A percentile compares a stretch with the other conserved stretches of the same genome.
These are phyloP conservation scores for Megalurothrips usitatus DNA, from an alignment of 2,888 invertebrate genomes.

Conservation along the genomic window DNA sequence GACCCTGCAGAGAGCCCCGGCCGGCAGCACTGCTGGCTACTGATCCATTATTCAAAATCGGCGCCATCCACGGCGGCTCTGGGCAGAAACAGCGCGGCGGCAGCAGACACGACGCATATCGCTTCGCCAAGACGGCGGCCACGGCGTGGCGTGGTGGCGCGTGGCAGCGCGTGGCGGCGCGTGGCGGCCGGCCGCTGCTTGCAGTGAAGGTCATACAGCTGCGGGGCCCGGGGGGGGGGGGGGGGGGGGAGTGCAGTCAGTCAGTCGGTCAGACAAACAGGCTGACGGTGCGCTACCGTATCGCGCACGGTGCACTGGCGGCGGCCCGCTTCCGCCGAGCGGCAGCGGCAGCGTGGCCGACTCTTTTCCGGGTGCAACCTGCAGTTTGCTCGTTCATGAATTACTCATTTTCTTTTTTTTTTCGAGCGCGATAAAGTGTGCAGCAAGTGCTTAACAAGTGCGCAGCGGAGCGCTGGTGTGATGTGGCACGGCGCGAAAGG, in stretches of 20 bases:
- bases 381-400: not conserved
- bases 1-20: no score
- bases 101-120: no score
- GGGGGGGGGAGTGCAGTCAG: not conserved
- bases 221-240: no score
- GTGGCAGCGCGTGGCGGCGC: not conserved
- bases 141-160: no score
- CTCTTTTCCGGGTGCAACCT: not conserved
- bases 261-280: not conserved
- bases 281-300: not conserved
- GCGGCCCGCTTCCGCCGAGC: not conserved
- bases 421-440: not conserved
- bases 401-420: slow-evolving; percentile 4
- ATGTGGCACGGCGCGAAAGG: not conserved
- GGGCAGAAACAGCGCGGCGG: not conserved
- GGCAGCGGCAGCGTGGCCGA: not conserved
- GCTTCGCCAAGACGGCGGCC: no score
- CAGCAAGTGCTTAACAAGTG: no score
- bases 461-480: not conserved
- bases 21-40: no score
- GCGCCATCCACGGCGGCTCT: not conserved
- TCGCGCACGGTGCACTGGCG: not conserved
- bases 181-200: not conserved
- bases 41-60: not conserved
- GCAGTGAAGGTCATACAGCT: not conserved